Percentiles rank a stretch among this genome's conserved stretches.
phyloP scores from a whole-genome alignment of 2,797 vertebrate species.

The Phoxinus dragarum region DNA sequence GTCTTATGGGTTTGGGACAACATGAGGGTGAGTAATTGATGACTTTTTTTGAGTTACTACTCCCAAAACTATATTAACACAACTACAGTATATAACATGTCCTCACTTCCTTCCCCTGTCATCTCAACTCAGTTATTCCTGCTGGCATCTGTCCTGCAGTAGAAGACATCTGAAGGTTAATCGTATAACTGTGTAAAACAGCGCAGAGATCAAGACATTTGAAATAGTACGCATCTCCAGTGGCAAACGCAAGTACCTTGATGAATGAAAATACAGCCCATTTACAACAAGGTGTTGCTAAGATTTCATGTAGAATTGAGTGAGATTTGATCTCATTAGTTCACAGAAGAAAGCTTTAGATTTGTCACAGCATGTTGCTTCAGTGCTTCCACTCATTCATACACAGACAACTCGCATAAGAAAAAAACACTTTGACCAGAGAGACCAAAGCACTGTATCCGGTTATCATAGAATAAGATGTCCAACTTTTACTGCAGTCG shows the following conservation, averaged over 20 bases:
- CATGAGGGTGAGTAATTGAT: background rate
- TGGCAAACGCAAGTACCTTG: background rate
- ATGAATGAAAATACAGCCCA: background rate
- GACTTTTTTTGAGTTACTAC: background rate
- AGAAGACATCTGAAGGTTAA: background rate
- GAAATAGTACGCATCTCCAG: background rate
- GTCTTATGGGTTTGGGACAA: background rate
- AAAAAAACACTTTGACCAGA: background rate
- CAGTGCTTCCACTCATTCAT: background rate
- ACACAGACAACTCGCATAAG: background rate
- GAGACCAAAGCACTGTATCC: background rate
- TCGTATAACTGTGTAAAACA: background rate
- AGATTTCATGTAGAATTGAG: background rate
- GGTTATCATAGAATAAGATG: background rate
- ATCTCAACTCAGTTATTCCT: background rate
- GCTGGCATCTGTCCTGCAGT: background rate
- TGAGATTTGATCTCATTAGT: constrained; percentile 3
- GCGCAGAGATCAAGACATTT: background rate
- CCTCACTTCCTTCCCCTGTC: background rate
- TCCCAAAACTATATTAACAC: background rate
- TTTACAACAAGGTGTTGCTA: background rate
- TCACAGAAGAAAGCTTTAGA: constrained; percentile 4
- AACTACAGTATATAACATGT: no score
- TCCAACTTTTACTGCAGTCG: constrained; percentile 13
- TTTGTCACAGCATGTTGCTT: constrained; percentile 23